Evolutionary conservation across 2,797 vertebrate genomes (phyloP).

Genomic region (Chelon labrosus): DNA sequence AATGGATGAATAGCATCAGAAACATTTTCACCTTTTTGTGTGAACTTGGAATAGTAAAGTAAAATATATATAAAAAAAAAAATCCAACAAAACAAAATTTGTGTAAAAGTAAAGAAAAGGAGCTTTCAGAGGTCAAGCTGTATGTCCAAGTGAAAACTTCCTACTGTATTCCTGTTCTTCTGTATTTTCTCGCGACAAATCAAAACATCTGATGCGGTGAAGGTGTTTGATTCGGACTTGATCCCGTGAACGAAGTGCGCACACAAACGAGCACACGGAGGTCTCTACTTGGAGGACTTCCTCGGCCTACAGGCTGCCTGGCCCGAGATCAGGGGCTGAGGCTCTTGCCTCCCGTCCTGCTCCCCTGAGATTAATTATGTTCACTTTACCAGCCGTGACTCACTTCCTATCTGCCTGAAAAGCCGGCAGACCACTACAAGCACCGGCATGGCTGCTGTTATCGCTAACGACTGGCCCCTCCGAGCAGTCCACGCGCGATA

Average conservation of each 20-base stretch:
- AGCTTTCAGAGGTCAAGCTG: background rate
- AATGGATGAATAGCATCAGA: no score
- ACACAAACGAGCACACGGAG: conserved; percentile 6
- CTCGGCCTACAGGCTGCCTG: conserved; percentile 44
- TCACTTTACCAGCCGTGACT: conserved; percentile 80
- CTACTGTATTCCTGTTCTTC: background rate
- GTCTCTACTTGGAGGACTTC: conserved; percentile 16
- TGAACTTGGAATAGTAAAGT: no score
- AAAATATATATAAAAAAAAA: no score
- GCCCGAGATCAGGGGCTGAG: conserved; percentile 61
- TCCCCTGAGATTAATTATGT: conserved; percentile 84
- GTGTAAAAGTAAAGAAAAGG: no score
- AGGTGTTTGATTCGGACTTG: conserved; percentile 1
- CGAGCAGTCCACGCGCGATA: conserved; percentile 64
- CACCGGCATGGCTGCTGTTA: conserved; percentile 60
- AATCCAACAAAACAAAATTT: no score
- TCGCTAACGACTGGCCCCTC: conserved; percentile 68
- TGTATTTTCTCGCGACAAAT: background rate
- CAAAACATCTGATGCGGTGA: conserved; percentile 9
- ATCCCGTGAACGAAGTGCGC: conserved; percentile 11
- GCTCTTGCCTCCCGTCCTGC: conserved; percentile 65
- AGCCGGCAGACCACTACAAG: conserved; percentile 57
- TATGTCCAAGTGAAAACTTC: background rate
- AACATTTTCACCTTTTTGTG: no score
- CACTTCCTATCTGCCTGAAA: conserved; percentile 64